Evolutionary conservation across 2,888 invertebrate genomes (phyloP), one percentile per base, ranked within the genome.

Genomic region (Aporophyla lueneburgensis): DNA sequence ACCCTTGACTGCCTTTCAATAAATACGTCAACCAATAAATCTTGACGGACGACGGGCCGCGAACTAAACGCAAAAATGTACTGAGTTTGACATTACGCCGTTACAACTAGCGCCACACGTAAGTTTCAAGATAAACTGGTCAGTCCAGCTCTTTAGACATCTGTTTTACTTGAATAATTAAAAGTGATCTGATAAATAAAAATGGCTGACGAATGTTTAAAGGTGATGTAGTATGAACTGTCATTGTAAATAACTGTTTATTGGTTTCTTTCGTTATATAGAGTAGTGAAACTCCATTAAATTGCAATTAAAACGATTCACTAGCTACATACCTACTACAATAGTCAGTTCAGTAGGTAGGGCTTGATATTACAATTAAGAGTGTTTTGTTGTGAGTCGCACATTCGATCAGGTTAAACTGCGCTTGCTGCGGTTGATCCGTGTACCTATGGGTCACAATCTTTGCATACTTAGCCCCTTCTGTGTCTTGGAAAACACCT

Each of bases 141-240:
- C 27, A n/a, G 5, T 10, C 6, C 9, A 58, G 24, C 49, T n/a
- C 14, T 7, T 46, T 33, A 14, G 14, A 72, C 72, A 62, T 33
- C 46, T 72, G 24, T 65, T 65, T 21, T n/a, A 51, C 21, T 16
- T 49, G 16, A 58, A 43, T 53, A 43, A 76, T 65, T 74, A 65
- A 73, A 74, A 53, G 4, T 10, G 21, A 49, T 27, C 51, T n/a
- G 16, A 27, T 65, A 14, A 74, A 65, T 65, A 59, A 76, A 74
- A 58, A 76, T 33, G 74, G 46, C 58, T 43, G 27, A 16, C 1
- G 16, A 27, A 71, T 49, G 10, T 58, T 62, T 54, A 56, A 49
- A 19, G 16, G 46, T 24, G 49, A 24, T 49, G 5, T 49, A 58
- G 40, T n/a, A 51, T n/a, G 5, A 24, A 19, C 40, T 43, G 1